A percentile compares a stretch with the other conserved stretches of the same genome.
Evolutionary conservation across 2,888 invertebrate genomes (phyloP).

Genomic region (Xanthostigma xanthostigma): DNA sequence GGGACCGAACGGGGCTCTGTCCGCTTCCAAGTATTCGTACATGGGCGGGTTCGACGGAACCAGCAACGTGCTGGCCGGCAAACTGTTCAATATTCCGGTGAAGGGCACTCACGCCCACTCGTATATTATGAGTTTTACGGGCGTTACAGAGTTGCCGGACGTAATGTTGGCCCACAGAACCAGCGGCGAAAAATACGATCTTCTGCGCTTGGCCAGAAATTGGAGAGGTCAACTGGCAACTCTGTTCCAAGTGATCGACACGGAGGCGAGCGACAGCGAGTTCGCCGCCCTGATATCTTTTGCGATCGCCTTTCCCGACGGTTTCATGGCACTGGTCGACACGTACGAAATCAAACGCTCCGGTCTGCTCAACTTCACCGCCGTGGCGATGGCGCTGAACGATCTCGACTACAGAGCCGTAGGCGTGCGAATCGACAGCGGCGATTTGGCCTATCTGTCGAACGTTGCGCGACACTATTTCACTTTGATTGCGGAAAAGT

Average conservation of each 20-base stretch:
- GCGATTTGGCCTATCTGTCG: constrained; percentile 91
- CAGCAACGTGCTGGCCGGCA: constrained; percentile 94
- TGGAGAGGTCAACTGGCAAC: constrained; percentile 35
- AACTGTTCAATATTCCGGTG: constrained; percentile 92
- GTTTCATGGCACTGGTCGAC: constrained; percentile 91
- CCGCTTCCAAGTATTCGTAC: constrained; percentile 94
- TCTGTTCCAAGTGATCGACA: constrained; percentile 57
- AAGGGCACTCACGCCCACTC: constrained; percentile 97
- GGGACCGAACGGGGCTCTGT: constrained; percentile 94
- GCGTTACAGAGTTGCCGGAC: constrained; percentile 38
- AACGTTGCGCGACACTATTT: constrained; percentile 72
- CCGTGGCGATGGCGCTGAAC: constrained; percentile 80
- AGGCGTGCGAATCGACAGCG: constrained; percentile 91
- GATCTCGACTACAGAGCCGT: constrained; percentile 79
- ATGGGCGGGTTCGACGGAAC: constrained; percentile 96
- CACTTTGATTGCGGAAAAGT: constrained; percentile 53
- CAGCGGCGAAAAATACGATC: constrained; percentile 33
- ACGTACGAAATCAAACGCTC: constrained; percentile 98
- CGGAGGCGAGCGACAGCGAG: constrained; percentile 88
- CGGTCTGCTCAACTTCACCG: constrained; percentile 90
- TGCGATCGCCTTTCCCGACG: constrained; percentile 87
- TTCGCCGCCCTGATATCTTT: constrained; percentile 85
- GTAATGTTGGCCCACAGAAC: constrained; percentile 22
- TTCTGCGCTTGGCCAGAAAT: constrained; percentile 45
- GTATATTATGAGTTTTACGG: constrained; percentile 83